A percentile compares a stretch with the other conserved stretches of the same genome.
Evolutionary conservation across 1,140 invertebrate species (phyloP).

Genomic region (Drosophila melanica): DNA sequence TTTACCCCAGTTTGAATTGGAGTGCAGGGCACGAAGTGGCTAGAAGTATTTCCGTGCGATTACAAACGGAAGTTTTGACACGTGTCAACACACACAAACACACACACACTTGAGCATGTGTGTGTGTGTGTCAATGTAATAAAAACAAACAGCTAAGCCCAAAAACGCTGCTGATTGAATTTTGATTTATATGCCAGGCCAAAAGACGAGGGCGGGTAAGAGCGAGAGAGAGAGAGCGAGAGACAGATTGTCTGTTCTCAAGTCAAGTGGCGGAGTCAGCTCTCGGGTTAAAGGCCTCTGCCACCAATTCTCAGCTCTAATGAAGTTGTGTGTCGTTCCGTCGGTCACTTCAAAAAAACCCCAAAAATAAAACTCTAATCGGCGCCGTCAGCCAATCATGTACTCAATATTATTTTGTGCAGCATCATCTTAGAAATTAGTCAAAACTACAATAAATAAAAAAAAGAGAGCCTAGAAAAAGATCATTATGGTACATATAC

Average conservation of each 20-base stretch:
- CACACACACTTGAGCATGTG: slow-evolving; percentile 31
- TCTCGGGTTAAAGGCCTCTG: slow-evolving; percentile 58
- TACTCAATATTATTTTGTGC: slow-evolving; percentile 55
- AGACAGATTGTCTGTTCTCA: not conserved
- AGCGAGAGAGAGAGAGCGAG: slow-evolving; percentile 3
- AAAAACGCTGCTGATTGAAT: slow-evolving; percentile 77
- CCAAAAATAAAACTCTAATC: slow-evolving; percentile 29
- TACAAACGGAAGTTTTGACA: slow-evolving; percentile 83
- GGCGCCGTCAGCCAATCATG: slow-evolving; percentile 53
- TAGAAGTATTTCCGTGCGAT: slow-evolving; percentile 79
- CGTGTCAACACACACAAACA: slow-evolving; percentile 72
- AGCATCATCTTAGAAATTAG: slow-evolving; percentile 70
- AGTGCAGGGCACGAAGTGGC: slow-evolving; percentile 67
- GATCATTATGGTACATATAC: slow-evolving; percentile 60
- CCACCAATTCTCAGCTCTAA: slow-evolving; percentile 46
- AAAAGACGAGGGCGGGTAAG: not conserved
- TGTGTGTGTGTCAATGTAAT: slow-evolving; percentile 68
- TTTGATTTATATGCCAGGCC: slow-evolving; percentile 70
- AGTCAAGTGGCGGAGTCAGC: slow-evolving; percentile 53
- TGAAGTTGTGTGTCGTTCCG: slow-evolving; percentile 68
- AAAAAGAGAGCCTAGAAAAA: slow-evolving; percentile 44
- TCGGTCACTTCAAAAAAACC: slow-evolving; percentile 71
- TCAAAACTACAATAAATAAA: slow-evolving; percentile 45
- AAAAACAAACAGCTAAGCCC: slow-evolving; percentile 69
- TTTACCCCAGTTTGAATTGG: slow-evolving; percentile 75